Base-by-base conservation (phyloP, 2,888 invertebrate genomes). In the Empis livida region DNA sequence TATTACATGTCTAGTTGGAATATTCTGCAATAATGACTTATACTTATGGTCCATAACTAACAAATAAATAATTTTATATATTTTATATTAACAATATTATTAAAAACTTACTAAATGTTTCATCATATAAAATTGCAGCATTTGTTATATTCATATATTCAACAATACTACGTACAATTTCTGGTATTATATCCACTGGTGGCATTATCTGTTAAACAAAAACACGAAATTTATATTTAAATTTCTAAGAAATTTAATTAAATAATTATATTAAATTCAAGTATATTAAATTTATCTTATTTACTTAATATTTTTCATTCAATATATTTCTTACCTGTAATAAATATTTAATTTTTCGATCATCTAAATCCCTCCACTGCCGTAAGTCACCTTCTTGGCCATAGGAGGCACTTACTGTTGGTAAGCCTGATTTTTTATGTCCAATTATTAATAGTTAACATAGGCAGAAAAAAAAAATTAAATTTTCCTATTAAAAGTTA, bases 11-110 rank as follows among this genome's bases (percentile, higher is more conserved):
- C 93, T 76, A 0, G 91, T 88, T 8, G 92, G 88, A 47, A 93
- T 84, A 63, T 94, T 93, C 67, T 90, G 82, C 35, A 94, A 72
- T 10, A 94, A 70, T 10, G 90, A 85, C 67, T 92, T 91, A 68
- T 91, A 93, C 67, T 93, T 92, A 71, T 93, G 90, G 61, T 92
- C 90, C 86, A 93, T 89, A 11, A 89, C 85, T 86, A 71, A 10
- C 63, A 37, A 14, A 43, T n/a, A 10, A 27, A 42, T 30, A 14
- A 14, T 11, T 27, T 17, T 27, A 15, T 13, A 44, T 13, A 3
- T 13, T 14, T 3, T 27, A 27, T 8, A 27, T 5, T 20, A 5
- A 20, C 20, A 20, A 20, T 5, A 20, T 20, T 20, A 5, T 20
- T 5, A 20, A 20, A 20, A 20, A 20, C 74, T 61, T 65, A 88